Evolutionary conservation across 2,888 invertebrate genomes (phyloP).

Genomic region (Melanostoma scalare): DNA sequence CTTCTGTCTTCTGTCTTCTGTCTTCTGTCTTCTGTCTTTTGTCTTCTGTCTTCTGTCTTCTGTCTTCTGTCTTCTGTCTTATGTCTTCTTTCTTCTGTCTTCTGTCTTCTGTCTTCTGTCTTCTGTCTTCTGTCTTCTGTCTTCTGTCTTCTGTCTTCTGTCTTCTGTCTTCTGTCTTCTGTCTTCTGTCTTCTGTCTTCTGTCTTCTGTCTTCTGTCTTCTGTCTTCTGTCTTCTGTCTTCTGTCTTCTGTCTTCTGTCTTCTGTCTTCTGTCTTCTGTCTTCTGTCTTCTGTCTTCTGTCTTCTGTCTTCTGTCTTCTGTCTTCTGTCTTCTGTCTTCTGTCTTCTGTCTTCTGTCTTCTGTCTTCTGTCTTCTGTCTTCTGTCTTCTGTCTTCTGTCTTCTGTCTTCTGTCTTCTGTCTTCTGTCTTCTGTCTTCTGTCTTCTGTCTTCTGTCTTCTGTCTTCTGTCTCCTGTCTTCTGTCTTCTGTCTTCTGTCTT

Average conservation of each 20-base stretch:
- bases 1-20: not conserved
- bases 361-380: not conserved
- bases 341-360: not conserved
- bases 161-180: not conserved
- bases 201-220: not conserved
- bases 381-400: not conserved
- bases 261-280: not conserved
- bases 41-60: too few relatives aligned
- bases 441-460: too few relatives aligned
- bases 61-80: too few relatives aligned
- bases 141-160: too few relatives aligned
- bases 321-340: not conserved
- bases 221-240: not conserved
- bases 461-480: too few relatives aligned
- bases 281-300: not conserved
- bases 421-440: too few relatives aligned
- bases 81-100: too few relatives aligned
- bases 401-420: too few relatives aligned
- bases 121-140: slow-evolving; percentile 10
- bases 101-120: not conserved
- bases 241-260: slow-evolving; percentile 1
- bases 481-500: too few relatives aligned
- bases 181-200: not conserved
- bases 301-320: not conserved
- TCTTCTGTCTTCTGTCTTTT: not conserved